Evolutionary conservation across 2,888 invertebrate species (phyloP).

Genomic region (Ormia ochracea): DNA sequence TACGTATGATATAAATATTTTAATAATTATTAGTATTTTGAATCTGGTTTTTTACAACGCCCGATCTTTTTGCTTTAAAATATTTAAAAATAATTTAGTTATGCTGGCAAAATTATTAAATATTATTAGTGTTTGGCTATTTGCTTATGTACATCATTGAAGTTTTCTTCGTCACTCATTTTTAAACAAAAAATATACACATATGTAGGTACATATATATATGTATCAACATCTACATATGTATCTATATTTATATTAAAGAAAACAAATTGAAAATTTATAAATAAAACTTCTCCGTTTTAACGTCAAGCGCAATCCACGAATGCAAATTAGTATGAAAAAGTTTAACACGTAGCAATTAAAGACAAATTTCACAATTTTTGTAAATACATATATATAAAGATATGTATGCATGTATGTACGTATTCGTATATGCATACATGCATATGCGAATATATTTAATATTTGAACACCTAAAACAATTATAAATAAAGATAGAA

Average conservation of each 20-base stretch:
- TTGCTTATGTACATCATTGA: constrained; percentile 4
- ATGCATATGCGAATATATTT: too few species aligned
- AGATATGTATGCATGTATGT: too few species aligned
- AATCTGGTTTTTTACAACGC: too few species aligned
- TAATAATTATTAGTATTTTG: neutral
- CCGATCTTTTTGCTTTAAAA: neutral
- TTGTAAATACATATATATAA: neutral
- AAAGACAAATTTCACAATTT: constrained; percentile 18
- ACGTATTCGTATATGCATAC: too few species aligned
- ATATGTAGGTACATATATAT: too few species aligned
- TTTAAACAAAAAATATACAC: neutral
- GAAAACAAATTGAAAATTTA: neutral
- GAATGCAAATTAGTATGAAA: constrained; percentile 51
- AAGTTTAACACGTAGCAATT: neutral
- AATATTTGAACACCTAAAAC: neutral
- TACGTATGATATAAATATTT: too few species aligned
- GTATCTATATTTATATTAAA: too few species aligned
- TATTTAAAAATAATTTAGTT: neutral
- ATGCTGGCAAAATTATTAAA: too few species aligned
- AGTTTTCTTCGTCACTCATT: constrained; percentile 20
- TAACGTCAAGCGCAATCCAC: neutral
- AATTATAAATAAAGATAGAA: neutral
- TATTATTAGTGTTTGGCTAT: too few species aligned
- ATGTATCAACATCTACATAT: too few species aligned
- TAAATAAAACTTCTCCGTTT: constrained; percentile 11